Base-by-base conservation (phyloP, 1,140 invertebrate genomes). In the Elysia chlorotica region DNA sequence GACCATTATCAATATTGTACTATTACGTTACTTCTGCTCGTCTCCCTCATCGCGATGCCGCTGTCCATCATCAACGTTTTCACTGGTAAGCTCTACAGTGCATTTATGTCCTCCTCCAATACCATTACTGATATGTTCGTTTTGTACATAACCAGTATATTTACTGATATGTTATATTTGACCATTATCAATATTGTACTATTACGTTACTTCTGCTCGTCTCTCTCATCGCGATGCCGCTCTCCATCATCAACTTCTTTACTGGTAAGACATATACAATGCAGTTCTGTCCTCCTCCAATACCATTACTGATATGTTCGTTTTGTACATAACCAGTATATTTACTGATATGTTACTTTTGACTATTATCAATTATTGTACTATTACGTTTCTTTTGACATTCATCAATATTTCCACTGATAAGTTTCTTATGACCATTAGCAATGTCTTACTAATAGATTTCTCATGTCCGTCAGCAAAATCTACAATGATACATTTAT, bases 21-120 rank as follows among this genome's bases (percentile, higher is more conserved):
- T 28, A 59, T 17, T 6, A 25, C 10, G 56, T 59, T 96, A 61
- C 96, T 99, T 87, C 92, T 98, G 78, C 93, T 98, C 79, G 96
- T 99, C 31, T 91, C 92, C 4, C 74, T 84, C 62, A 88, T 94
- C 19, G 91, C 95, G 6, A 92, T 95, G 82, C 91, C 92, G 6
- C 93, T 95, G 66, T 87, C 86, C 41, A 88, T 89, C 28, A 83
- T 85, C 21, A 88, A 90, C 77, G 88, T 89, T 74, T 81, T 90
- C 41, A 81, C 87, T 73, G 88, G 84, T 74, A 96, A 97, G 82
- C 10, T 48, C 10, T 10, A 14, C 10, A n/a, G 10, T 10, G 41
- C n/a, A n/a, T n/a, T 48, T 10, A 14, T 48, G 41, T 48, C n/a
- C n/a, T 48, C n/a, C 10, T 48, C n/a, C 37, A 48, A n/a, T 48